Conservation (phyloP, 2,888 invertebrate species). For the Atrina japonica region DNA sequence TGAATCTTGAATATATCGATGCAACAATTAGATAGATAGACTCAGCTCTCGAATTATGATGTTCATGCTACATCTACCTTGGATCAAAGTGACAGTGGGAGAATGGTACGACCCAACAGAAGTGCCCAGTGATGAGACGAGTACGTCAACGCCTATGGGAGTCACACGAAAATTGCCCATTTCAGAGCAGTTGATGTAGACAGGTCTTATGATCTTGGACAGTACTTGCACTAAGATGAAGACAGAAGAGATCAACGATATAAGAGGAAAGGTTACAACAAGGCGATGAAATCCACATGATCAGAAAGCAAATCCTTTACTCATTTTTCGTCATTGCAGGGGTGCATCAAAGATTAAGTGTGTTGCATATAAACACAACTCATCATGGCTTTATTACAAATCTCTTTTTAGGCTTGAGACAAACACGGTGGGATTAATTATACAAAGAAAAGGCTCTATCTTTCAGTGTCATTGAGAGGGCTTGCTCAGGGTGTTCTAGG, state of each 20-base stretch:
- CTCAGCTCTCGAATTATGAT: not conserved
- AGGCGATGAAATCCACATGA: too few species aligned
- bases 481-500: constrained; percentile 6
- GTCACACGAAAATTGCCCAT: too few species aligned
- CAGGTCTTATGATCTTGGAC: too few species aligned
- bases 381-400: constrained; percentile 20
- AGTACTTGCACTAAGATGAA: too few species aligned
- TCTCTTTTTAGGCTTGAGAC: constrained; percentile 19
- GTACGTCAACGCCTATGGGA: too few species aligned
- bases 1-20: constrained; percentile 9
- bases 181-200: too few species aligned
- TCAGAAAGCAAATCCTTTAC: too few species aligned
- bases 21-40: not conserved
- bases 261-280: too few species aligned
- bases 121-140: not conserved
- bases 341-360: constrained; percentile 7
- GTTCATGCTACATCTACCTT: not conserved
- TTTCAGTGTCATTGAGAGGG: constrained; percentile 13
- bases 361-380: not conserved
- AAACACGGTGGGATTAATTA: constrained; percentile 1
- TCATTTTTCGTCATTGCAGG: too few species aligned
- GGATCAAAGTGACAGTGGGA: too few species aligned
- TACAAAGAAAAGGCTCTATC: constrained; percentile 4
- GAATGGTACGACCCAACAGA: too few species aligned
- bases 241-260: too few species aligned